Percentiles rank a stretch among this genome's conserved stretches.
Evolutionary conservation across 2,888 invertebrate species (phyloP).

Genomic region (Lypha dubia): DNA sequence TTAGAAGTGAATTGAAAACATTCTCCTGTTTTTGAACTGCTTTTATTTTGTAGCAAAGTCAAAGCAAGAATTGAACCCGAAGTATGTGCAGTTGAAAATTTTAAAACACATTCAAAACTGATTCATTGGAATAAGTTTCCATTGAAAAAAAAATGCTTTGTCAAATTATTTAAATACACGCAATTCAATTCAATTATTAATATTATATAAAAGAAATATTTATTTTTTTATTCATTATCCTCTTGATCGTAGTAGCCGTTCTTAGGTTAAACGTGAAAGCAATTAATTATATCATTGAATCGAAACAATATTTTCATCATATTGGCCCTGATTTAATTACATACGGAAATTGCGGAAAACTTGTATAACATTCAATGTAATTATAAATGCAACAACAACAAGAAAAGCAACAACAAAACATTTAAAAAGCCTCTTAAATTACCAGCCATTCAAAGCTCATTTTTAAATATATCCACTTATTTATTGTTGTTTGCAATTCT

Average conservation of each 20-base stretch:
- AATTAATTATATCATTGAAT: conserved; percentile 10
- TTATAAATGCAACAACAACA: not conserved
- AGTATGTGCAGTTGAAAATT: no score
- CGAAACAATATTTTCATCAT: conserved; percentile 9
- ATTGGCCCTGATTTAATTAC: conserved; percentile 34
- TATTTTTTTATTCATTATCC: not conserved
- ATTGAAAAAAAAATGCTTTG: no score
- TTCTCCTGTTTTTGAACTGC: no score
- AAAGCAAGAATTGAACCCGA: no score
- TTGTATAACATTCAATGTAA: conserved; percentile 18
- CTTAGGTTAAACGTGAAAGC: not conserved
- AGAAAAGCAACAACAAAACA: not conserved
- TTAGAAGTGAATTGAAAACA: no score
- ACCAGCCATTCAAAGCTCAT: conserved; percentile 16
- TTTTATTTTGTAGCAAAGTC: no score
- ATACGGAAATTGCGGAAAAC: conserved; percentile 41
- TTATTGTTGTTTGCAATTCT: conserved; percentile 7
- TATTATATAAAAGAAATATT: no score
- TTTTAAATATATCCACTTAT: not conserved
- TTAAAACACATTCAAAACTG: no score
- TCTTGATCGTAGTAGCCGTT: not conserved
- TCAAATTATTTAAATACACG: no score
- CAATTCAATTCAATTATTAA: no score
- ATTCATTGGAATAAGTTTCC: no score
- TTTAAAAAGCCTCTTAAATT: conserved; percentile 22